phyloP scores from a whole-genome alignment of 2,888 invertebrate genomes.

The Phorcus lineatus region DNA sequence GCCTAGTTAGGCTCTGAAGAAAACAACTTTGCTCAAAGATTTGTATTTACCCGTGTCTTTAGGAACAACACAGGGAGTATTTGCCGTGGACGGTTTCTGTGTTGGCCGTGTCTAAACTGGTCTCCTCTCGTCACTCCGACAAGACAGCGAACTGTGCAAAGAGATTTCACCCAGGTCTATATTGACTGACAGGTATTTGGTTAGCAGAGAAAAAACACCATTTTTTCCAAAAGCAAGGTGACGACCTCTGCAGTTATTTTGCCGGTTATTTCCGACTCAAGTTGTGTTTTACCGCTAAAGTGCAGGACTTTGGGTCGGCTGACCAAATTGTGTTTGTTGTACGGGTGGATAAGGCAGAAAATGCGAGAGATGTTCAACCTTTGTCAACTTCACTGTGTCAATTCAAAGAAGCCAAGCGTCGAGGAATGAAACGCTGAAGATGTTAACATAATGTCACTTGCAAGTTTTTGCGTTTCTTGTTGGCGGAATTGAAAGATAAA shows the following conservation, averaged over 20 bases:
- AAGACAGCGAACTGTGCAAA: neutral
- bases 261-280: neutral
- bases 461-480: too few species aligned
- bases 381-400: neutral
- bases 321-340: slow-evolving; percentile 10
- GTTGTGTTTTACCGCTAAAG: neutral
- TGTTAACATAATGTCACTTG: too few species aligned
- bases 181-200: slow-evolving; percentile 8
- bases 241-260: slow-evolving; percentile 3
- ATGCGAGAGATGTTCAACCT: neutral
- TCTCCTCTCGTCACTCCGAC: neutral
- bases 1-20: neutral
- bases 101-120: neutral
- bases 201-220: neutral
- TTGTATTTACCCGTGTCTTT: neutral
- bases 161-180: neutral
- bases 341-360: neutral
- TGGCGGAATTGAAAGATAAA: too few species aligned
- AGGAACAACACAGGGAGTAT: neutral
- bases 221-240: neutral
- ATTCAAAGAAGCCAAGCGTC: neutral
- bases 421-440: too few species aligned
- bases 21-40: slow-evolving; percentile 7
- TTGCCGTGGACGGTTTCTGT: neutral
- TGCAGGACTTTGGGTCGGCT: neutral